A percentile compares a stretch with the other conserved stretches of the same genome.
These are phyloP conservation scores for Glaucopsyche alexis DNA, from an alignment of 2,888 invertebrate species.

Conservation along the genomic window DNA sequence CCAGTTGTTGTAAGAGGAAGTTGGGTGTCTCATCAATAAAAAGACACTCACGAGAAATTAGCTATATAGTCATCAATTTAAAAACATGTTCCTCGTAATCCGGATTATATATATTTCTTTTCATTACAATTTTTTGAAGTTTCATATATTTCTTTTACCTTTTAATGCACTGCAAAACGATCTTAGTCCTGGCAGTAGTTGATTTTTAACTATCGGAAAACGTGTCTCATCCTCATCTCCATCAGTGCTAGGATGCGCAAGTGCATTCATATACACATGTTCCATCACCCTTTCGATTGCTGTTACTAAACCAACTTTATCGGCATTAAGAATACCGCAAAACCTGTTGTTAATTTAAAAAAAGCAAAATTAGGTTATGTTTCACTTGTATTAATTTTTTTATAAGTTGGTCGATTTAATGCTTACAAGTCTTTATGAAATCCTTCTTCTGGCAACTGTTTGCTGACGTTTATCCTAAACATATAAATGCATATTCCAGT, in stretches of 20 bases:
- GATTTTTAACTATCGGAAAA: slow-evolving; percentile 90
- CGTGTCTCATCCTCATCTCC: slow-evolving; percentile 89
- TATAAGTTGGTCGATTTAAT: slow-evolving; percentile 8
- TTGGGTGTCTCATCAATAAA: no score
- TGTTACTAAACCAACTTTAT: slow-evolving; percentile 89
- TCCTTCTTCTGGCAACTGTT: slow-evolving; percentile 94
- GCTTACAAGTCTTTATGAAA: slow-evolving; percentile 90
- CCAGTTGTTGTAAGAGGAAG: no score
- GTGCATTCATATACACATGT: slow-evolving; percentile 93
- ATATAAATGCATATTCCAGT: slow-evolving; percentile 92
- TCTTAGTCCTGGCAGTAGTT: slow-evolving; percentile 88
- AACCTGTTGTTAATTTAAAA: slow-evolving; percentile 63
- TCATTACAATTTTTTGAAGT: no score
- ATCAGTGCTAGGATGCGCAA: slow-evolving; percentile 89
- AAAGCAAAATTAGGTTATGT: neutral
- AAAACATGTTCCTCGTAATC: no score
- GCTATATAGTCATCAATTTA: no score
- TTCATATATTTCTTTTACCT: no score
- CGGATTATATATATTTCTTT: no score
- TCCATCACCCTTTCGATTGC: slow-evolving; percentile 94
- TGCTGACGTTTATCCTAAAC: slow-evolving; percentile 89
- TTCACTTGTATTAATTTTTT: neutral
- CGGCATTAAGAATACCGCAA: slow-evolving; percentile 90
- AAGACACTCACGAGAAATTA: no score
- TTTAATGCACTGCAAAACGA: slow-evolving; percentile 95